These are phyloP conservation scores for Sarcophaga caerulescens DNA, from an alignment of 2,888 invertebrate genomes.

Conservation along the genomic window DNA sequence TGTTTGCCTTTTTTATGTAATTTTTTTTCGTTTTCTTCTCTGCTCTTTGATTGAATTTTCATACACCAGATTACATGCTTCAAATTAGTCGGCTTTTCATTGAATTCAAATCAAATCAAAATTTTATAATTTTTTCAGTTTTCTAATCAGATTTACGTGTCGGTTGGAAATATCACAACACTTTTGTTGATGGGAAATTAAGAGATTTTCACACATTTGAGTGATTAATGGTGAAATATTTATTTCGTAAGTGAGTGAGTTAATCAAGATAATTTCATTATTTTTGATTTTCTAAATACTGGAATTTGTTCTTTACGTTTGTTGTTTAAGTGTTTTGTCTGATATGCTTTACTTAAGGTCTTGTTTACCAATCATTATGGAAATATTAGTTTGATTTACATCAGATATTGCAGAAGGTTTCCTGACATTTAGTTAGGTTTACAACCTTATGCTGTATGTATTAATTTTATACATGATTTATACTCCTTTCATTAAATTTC, in stretches of 20 bases:
- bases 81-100: conserved; percentile 22
- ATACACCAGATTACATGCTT: conserved; percentile 1
- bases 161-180: conserved; percentile 14
- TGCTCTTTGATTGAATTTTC: conserved; percentile 12
- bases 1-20: conserved; percentile 33
- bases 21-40: conserved; percentile 18
- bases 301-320: background rate
- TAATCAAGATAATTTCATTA: too few relatives aligned
- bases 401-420: too few relatives aligned
- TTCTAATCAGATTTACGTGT: conserved; percentile 40
- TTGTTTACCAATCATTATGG: too few relatives aligned
- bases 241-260: background rate
- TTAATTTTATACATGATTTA: too few relatives aligned
- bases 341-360: background rate
- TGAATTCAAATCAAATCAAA: conserved; percentile 14
- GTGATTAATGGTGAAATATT: conserved; percentile 6
- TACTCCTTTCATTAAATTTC: too few relatives aligned
- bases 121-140: conserved; percentile 40
- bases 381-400: too few relatives aligned
- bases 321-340: conserved; percentile 39
- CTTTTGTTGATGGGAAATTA: conserved; percentile 45
- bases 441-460: too few relatives aligned
- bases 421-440: too few relatives aligned
- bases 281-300: background rate
- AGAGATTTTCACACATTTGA: conserved; percentile 12